Conservation (phyloP, 2,113 vertebrate species). For the Puma concolor region DNA sequence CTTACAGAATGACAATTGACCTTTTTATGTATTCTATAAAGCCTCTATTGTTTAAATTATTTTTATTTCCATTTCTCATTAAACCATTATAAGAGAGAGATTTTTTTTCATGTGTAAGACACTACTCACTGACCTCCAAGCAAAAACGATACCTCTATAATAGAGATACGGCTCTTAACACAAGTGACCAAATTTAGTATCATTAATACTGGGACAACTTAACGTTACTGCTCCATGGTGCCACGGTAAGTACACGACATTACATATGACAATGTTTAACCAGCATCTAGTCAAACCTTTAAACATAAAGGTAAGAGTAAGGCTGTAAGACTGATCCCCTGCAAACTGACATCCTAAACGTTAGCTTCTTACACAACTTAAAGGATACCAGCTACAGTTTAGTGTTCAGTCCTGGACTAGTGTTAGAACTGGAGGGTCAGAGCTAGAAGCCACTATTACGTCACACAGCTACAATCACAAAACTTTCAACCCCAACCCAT, state of each 20-base stretch:
- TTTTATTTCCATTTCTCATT: slow-evolving; percentile 41
- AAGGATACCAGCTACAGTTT: not conserved
- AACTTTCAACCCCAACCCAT: not conserved
- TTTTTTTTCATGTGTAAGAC: not conserved
- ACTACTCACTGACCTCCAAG: not conserved
- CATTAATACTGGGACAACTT: not conserved
- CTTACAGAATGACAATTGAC: not conserved
- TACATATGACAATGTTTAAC: not conserved
- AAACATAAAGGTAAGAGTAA: not conserved
- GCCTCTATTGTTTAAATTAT: not conserved
- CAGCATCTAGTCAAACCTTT: not conserved
- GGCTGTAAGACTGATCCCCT: not conserved
- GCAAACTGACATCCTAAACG: not conserved
- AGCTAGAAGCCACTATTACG: not conserved
- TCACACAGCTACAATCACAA: not conserved
- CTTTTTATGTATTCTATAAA: not conserved
- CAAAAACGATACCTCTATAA: not conserved
- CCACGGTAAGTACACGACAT: not conserved
- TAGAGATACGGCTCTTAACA: not conserved
- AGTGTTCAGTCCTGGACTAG: not conserved
- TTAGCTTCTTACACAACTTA: not conserved
- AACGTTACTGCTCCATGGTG: not conserved
- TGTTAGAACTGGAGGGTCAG: not conserved
- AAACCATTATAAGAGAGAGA: not conserved
- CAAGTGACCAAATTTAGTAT: not conserved